Evolutionary conservation across 2,888 invertebrate species (phyloP).

Genomic region (Drosophila heteroneura): DNA sequence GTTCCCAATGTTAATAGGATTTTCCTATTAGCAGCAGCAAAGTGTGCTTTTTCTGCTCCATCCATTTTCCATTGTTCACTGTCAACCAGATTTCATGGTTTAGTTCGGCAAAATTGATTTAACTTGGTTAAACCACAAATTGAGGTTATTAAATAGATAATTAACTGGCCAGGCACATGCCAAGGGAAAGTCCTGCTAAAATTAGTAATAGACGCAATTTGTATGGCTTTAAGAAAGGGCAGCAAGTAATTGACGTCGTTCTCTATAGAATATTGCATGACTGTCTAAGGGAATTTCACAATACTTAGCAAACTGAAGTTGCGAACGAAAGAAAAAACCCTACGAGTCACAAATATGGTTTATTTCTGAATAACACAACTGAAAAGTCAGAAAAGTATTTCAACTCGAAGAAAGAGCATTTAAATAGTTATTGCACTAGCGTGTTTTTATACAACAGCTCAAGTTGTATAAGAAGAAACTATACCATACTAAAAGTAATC

Average conservation of each 20-base stretch:
- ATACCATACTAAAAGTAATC: not conserved
- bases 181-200: constrained; percentile 24
- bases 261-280: constrained; percentile 3
- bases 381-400: not conserved
- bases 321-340: not conserved
- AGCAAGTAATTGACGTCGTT: not conserved
- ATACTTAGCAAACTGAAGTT: not conserved
- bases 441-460: not conserved
- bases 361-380: not conserved
- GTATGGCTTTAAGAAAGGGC: not conserved
- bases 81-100: constrained; percentile 26
- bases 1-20: constrained; percentile 52
- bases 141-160: constrained; percentile 14
- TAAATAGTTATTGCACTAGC: not conserved
- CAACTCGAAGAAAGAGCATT: not conserved
- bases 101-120: constrained; percentile 35
- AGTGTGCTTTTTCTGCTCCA: constrained; percentile 8
- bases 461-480: not conserved
- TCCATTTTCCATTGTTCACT: not conserved
- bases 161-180: constrained; percentile 12
- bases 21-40: constrained; percentile 55
- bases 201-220: not conserved
- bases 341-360: not conserved
- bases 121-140: constrained; percentile 36
- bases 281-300: constrained; percentile 1